Evolutionary conservation across 1,140 invertebrate genomes (phyloP).

Genomic region (Coptotermes formosanus): DNA sequence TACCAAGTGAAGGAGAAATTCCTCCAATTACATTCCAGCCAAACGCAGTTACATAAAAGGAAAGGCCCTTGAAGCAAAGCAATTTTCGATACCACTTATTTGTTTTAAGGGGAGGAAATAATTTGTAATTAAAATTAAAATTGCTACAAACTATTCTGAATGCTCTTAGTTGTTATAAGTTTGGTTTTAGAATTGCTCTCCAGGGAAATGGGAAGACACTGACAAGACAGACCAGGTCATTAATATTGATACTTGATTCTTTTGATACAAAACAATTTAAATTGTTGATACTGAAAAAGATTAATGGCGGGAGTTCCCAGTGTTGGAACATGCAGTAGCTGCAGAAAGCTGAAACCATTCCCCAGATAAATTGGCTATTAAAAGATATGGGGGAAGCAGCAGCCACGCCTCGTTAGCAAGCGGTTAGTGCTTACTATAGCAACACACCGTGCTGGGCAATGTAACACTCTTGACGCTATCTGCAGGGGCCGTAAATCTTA

Average conservation of each 20-base stretch:
- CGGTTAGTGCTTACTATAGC: not conserved
- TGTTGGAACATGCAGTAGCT: not conserved
- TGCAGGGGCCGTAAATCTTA: not conserved
- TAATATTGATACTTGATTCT: constrained; percentile 9
- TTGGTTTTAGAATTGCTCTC: not conserved
- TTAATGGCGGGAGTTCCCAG: not conserved
- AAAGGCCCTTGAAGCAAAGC: not conserved
- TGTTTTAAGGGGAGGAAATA: not conserved
- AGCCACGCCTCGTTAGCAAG: not conserved
- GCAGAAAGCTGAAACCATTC: not conserved
- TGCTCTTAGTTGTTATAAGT: not conserved
- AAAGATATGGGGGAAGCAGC: not conserved
- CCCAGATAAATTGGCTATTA: constrained; percentile 19
- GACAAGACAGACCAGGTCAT: not conserved
- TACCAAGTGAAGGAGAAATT: not conserved
- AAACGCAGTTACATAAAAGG: not conserved
- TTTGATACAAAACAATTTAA: not conserved
- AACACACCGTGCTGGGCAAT: not conserved
- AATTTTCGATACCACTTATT: not conserved
- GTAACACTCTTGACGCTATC: not conserved
- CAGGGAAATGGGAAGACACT: too few relatives aligned
- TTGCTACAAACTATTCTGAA: not conserved
- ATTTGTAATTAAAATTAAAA: constrained; percentile 2
- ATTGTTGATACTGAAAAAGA: not conserved
- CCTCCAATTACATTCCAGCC: not conserved